phyloP scores from a whole-genome alignment of 2,113 vertebrate genomes.

The Colistium nudipinnis region DNA sequence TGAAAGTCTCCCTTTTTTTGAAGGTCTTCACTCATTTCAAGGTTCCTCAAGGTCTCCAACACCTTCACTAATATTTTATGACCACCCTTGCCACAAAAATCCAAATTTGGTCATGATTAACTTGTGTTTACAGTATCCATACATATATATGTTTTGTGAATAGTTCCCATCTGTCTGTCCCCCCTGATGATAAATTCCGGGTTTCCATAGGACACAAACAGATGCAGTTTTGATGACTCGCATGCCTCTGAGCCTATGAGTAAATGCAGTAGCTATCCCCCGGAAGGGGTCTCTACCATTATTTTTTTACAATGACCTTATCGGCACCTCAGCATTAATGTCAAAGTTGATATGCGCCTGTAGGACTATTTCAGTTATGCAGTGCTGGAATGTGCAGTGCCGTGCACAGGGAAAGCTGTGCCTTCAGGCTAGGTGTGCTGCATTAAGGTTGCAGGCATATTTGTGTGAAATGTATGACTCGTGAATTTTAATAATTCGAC shows the following conservation, averaged over 20 bases:
- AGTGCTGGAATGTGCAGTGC: slow-evolving; percentile 50
- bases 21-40: slow-evolving; percentile 53
- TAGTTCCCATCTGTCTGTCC: slow-evolving; percentile 28
- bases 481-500: slow-evolving; percentile 42
- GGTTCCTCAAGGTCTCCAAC: slow-evolving; percentile 53
- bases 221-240: slow-evolving; percentile 36
- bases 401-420: slow-evolving; percentile 29
- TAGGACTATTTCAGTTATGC: slow-evolving; percentile 60
- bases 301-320: slow-evolving; percentile 71
- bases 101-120: slow-evolving; percentile 41
- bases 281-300: slow-evolving; percentile 36
- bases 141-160: not conserved
- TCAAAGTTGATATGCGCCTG: slow-evolving; percentile 47
- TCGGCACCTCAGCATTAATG: slow-evolving; percentile 51
- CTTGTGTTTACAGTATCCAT: slow-evolving; percentile 7
- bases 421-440: slow-evolving; percentile 32
- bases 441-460: slow-evolving; percentile 21
- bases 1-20: slow-evolving; percentile 62
- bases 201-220: slow-evolving; percentile 20
- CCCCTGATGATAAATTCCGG: slow-evolving; percentile 20
- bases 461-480: slow-evolving; percentile 40
- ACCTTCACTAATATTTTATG: slow-evolving; percentile 53
- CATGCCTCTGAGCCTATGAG: slow-evolving; percentile 25
- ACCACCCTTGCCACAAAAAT: slow-evolving; percentile 37
- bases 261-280: slow-evolving; percentile 30